phyloP scores from a whole-genome alignment of 53 echinoderm and acorn worm genomes.

The Crossaster papposus region DNA sequence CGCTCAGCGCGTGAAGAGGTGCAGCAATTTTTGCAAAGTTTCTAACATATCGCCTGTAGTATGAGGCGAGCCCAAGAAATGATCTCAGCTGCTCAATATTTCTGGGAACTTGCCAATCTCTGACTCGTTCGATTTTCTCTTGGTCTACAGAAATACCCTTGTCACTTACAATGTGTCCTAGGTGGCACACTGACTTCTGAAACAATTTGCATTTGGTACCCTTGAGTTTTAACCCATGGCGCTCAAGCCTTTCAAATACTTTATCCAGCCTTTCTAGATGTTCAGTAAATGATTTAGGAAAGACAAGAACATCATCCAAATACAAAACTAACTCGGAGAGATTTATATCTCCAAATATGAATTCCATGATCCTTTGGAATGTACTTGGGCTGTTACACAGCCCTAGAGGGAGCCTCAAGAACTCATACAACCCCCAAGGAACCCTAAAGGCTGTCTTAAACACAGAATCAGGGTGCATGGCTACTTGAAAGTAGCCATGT shows the following conservation, averaged over 20 bases:
- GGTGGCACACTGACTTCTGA: not conserved
- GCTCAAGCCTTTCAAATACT: not conserved
- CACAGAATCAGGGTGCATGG: not conserved
- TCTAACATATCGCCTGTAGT: conserved; percentile 9
- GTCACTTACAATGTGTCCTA: conserved; percentile 18
- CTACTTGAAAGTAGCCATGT: conserved; percentile 46
- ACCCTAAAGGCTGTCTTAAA: conserved; percentile 66
- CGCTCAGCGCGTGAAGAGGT: conserved; percentile 14
- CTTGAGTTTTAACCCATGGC: conserved; percentile 13
- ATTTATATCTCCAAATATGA: conserved; percentile 73
- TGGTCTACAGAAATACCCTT: conserved; percentile 8
- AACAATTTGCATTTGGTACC: conserved; percentile 27
- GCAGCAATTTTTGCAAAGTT: conserved; percentile 26
- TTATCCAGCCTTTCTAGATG: not conserved
- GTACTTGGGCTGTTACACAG: conserved; percentile 72
- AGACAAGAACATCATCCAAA: conserved; percentile 35
- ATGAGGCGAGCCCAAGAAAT: conserved; percentile 23
- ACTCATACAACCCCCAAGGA: conserved; percentile 79
- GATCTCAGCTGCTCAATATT: not conserved
- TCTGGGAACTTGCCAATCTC: conserved; percentile 22
- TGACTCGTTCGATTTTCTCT: not conserved
- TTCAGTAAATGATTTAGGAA: conserved; percentile 1
- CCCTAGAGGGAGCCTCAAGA: conserved; percentile 65
- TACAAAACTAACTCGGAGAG: conserved; percentile 38
- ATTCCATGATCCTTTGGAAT: conserved; percentile 79